Percentiles rank a stretch among this genome's conserved stretches.
phyloP scores from a whole-genome alignment of 1,140 invertebrate species.

The Plutomurus gul region DNA sequence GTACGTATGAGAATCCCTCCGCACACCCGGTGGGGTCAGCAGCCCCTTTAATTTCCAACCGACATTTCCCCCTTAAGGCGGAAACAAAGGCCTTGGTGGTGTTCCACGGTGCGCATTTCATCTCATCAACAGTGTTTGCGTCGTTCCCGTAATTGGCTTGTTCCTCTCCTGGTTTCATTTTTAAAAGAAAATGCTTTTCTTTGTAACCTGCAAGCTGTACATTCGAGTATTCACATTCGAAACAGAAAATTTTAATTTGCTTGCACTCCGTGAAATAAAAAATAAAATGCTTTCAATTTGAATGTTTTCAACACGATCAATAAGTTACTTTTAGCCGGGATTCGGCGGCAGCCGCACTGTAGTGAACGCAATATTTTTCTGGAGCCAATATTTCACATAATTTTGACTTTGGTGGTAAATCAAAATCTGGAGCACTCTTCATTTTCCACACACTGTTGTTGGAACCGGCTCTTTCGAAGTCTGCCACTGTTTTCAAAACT shows the following conservation, averaged over 20 bases:
- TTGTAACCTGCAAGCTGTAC: constrained; percentile 68
- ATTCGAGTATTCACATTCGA: too few relatives aligned
- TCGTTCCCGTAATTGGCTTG: constrained; percentile 69
- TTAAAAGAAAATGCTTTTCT: constrained; percentile 65
- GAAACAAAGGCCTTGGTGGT: constrained; percentile 69
- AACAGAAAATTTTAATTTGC: too few relatives aligned
- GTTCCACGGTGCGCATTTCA: constrained; percentile 71
- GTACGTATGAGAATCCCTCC: constrained; percentile 72
- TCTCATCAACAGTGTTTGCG: constrained; percentile 70
- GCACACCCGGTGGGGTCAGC: constrained; percentile 66
- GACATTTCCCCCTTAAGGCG: constrained; percentile 69
- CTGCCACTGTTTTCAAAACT: constrained; percentile 69
- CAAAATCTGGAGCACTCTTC: constrained; percentile 61
- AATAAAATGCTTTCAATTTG: background rate
- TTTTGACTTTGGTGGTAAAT: constrained; percentile 70
- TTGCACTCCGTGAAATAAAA: too few relatives aligned
- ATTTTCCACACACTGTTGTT: constrained; percentile 66
- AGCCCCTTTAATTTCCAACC: constrained; percentile 62
- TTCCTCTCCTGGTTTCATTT: background rate
- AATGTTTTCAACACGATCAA: background rate
- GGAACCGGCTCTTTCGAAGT: constrained; percentile 61
- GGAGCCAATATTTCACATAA: constrained; percentile 69
- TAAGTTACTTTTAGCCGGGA: background rate
- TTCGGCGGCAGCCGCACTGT: constrained; percentile 55
- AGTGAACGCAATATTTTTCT: constrained; percentile 71